Conservation (phyloP, 2,888 invertebrate genomes). For the Ligdia adustata region DNA sequence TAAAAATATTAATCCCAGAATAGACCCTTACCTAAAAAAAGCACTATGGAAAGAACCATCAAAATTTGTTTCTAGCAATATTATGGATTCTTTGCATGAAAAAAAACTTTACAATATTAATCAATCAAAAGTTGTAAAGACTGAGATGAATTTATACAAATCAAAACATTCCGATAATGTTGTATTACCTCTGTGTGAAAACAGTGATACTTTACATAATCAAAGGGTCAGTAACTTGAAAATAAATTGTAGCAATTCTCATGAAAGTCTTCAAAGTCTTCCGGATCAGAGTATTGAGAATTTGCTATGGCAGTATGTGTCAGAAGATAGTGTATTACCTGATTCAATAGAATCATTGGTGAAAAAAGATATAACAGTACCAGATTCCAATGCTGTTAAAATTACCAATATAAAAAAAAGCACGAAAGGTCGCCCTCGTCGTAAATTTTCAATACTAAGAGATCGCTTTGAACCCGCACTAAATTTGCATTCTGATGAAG, state of each 20-base stretch:
- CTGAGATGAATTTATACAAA: conserved; percentile 44
- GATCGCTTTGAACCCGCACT: conserved; percentile 83
- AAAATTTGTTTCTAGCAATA: conserved; percentile 71
- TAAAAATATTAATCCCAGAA: conserved; percentile 54
- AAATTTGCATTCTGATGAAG: conserved; percentile 73
- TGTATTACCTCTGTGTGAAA: conserved; percentile 21
- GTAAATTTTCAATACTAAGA: conserved; percentile 84
- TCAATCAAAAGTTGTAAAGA: conserved; percentile 60
- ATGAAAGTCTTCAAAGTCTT: conserved; percentile 59
- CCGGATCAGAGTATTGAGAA: conserved; percentile 67
- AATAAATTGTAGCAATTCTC: conserved; percentile 55
- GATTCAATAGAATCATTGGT: conserved; percentile 73
- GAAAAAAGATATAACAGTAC: conserved; percentile 57
- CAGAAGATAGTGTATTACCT: conserved; percentile 67
- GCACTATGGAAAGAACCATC: conserved; percentile 79
- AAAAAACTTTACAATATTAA: conserved; percentile 52
- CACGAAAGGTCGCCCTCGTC: conserved; percentile 70
- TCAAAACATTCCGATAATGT: conserved; percentile 12
- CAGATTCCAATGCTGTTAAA: conserved; percentile 47
- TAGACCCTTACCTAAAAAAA: conserved; percentile 65
- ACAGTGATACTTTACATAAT: conserved; percentile 47
- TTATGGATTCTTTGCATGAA: conserved; percentile 70
- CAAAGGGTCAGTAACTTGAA: conserved; percentile 55
- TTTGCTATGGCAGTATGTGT: conserved; percentile 74
- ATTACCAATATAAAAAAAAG: conserved; percentile 68